Conservation (phyloP, 2,797 vertebrate species). For the Enteromius fasciolatus region DNA sequence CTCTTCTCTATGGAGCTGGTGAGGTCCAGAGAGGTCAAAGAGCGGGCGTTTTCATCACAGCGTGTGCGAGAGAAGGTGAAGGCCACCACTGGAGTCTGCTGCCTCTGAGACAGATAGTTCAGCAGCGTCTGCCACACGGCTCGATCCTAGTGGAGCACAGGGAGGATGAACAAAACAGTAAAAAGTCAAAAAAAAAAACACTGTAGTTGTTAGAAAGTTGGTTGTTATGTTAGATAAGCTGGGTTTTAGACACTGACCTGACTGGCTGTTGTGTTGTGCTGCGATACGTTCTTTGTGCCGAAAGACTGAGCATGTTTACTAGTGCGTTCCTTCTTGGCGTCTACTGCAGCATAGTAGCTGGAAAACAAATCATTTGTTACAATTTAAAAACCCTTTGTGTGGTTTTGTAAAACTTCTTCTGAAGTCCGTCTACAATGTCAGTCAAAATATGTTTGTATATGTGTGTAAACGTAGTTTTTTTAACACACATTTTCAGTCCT, state of each 20-base stretch:
- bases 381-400: not conserved
- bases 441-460: not conserved
- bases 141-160: conserved; percentile 77
- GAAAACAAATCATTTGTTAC: conserved; percentile 33
- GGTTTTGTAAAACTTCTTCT: not conserved
- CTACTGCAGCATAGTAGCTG: conserved; percentile 87
- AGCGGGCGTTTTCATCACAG: conserved; percentile 88
- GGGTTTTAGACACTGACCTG: conserved; percentile 66
- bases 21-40: conserved; percentile 86
- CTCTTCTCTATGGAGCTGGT: conserved; percentile 86
- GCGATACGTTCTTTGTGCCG: conserved; percentile 81
- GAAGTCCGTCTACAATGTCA: not conserved
- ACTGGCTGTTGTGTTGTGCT: conserved; percentile 73
- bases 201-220: not conserved
- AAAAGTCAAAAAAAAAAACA: not conserved
- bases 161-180: not conserved
- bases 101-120: conserved; percentile 83
- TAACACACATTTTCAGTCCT: not conserved
- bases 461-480: not conserved
- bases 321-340: conserved; percentile 89
- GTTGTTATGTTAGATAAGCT: not conserved
- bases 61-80: conserved; percentile 92
- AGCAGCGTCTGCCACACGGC: conserved; percentile 88
- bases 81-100: conserved; percentile 89
- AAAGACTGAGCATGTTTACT: conserved; percentile 92